Percentiles rank a stretch among this genome's conserved stretches.
These are phyloP conservation scores for Diploptera punctata DNA, from an alignment of 2,888 invertebrate species.

Conservation along the genomic window DNA sequence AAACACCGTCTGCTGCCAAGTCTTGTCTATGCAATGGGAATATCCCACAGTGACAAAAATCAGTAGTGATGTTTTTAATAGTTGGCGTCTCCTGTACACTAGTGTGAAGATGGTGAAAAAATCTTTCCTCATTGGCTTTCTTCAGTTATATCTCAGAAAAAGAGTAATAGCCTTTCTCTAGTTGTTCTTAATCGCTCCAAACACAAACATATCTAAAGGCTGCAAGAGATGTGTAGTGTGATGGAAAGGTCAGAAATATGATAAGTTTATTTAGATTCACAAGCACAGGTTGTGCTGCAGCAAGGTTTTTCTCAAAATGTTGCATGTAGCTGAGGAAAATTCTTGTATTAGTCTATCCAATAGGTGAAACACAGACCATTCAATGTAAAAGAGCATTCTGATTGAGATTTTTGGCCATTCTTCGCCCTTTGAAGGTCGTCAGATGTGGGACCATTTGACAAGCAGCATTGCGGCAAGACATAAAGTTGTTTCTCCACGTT, in stretches of 20 bases:
- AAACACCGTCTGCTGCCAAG: not conserved
- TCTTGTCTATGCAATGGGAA: not conserved
- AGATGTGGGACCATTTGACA: not conserved
- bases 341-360: not conserved
- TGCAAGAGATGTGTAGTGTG: not conserved
- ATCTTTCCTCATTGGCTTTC: not conserved
- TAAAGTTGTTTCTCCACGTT: not conserved
- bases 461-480: not conserved
- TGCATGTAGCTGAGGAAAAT: not conserved
- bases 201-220: not conserved
- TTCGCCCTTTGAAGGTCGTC: not conserved
- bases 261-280: not conserved
- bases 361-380: not conserved
- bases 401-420: not conserved
- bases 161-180: not conserved
- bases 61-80: not conserved
- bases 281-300: not conserved
- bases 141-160: not conserved
- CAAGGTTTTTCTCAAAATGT: not conserved
- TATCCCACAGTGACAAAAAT: not conserved
- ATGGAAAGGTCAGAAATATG: not conserved
- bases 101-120: not conserved
- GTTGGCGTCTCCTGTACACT: not conserved
- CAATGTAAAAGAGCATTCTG: not conserved
- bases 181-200: not conserved